These are phyloP conservation scores for Alethe diademata DNA, from an alignment of 2,113 vertebrate genomes.

Conservation along the genomic window DNA sequence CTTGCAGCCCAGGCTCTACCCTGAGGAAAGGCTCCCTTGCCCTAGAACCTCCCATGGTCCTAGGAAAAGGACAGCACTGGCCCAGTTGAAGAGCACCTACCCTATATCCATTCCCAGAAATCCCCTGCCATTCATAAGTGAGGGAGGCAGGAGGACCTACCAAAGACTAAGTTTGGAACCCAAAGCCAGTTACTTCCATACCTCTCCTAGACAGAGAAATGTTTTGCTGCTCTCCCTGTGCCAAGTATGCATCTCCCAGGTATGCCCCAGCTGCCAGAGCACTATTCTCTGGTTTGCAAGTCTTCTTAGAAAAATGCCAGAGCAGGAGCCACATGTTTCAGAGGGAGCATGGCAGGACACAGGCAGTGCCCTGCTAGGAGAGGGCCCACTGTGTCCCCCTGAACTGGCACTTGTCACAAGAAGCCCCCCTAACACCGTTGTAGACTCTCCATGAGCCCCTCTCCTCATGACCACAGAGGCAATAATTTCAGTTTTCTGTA, in stretches of 20 bases:
- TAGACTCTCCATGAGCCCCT: background rate
- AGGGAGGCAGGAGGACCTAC: background rate
- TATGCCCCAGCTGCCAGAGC: background rate
- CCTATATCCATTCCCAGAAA: fast-evolving
- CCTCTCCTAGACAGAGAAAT: background rate
- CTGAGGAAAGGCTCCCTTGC: background rate
- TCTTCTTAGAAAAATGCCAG: background rate
- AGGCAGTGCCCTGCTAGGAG: background rate
- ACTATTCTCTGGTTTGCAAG: background rate
- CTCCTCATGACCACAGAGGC: fast-evolving
- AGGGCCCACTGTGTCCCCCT: fast-evolving
- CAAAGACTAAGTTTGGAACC: background rate
- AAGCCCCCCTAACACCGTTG: background rate
- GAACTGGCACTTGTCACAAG: background rate
- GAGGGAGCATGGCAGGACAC: background rate
- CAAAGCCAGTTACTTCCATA: background rate
- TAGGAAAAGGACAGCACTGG: background rate
- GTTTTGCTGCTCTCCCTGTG: fast-evolving
- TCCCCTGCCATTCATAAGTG: background rate
- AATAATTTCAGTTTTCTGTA: background rate
- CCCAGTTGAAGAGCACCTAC: background rate
- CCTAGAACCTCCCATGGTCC: fast-evolving
- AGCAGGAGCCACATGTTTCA: background rate
- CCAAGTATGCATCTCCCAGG: background rate
- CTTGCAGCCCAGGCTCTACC: background rate